phyloP scores from a whole-genome alignment of 2,888 invertebrate species.

The Emesis castigata region DNA sequence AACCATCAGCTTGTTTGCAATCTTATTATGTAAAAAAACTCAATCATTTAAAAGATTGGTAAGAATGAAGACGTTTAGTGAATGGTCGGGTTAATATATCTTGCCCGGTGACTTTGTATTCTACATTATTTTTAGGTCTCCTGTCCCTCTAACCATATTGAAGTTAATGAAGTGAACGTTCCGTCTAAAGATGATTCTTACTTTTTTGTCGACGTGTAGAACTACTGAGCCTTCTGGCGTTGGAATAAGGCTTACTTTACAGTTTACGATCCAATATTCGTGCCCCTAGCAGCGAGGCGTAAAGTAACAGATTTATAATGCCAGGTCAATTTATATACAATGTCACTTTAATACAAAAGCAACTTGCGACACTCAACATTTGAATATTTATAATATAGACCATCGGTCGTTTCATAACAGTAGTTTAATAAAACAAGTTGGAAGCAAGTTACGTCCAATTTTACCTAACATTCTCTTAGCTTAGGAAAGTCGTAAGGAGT shows the following conservation, averaged over 20 bases:
- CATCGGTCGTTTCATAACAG: no score
- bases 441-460: no score
- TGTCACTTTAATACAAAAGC: not conserved
- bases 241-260: conserved; percentile 24
- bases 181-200: conserved; percentile 4
- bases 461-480: no score
- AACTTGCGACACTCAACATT: conserved; percentile 12
- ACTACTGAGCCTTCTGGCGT: conserved; percentile 25
- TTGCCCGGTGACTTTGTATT: not conserved
- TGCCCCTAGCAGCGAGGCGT: conserved; percentile 74
- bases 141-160: not conserved
- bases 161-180: not conserved
- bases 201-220: not conserved
- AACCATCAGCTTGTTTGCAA: no score
- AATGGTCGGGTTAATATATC: not conserved
- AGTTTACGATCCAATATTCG: conserved; percentile 12
- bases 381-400: not conserved
- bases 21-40: no score
- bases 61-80: not conserved
- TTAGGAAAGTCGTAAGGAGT: no score
- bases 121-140: not conserved
- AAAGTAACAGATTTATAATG: conserved; percentile 75
- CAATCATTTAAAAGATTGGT: no score
- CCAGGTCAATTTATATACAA: conserved; percentile 56
- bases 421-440: no score